Evolutionary conservation across 2,888 invertebrate genomes (phyloP).

Genomic region (Erebia aethiops): DNA sequence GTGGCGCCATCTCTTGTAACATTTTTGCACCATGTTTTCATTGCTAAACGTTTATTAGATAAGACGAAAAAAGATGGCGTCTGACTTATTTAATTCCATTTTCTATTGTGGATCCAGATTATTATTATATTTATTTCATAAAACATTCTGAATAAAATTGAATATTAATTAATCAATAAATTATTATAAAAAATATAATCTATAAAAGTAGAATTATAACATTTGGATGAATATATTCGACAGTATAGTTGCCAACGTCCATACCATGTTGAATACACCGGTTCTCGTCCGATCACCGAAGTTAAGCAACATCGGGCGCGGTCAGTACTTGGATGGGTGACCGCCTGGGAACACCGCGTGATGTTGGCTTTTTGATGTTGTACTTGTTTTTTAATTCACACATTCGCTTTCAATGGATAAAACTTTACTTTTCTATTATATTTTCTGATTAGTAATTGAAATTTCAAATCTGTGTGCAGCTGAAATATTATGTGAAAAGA

Average conservation of each 20-base stretch:
- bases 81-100: neutral
- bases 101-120: neutral
- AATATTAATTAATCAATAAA: too few species aligned
- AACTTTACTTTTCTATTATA: neutral
- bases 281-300: constrained; percentile 80
- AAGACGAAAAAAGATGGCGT: constrained; percentile 21
- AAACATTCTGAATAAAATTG: too few species aligned
- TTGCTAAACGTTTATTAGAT: neutral
- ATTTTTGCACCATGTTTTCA: neutral
- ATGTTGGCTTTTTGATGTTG: constrained; percentile 36
- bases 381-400: neutral
- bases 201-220: neutral
- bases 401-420: neutral
- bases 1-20: constrained; percentile 24
- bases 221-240: neutral
- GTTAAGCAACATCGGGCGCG: constrained; percentile 77
- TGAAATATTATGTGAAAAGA: neutral
- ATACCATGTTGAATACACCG: constrained; percentile 76
- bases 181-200: too few species aligned
- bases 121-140: too few species aligned
- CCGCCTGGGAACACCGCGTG: constrained; percentile 46
- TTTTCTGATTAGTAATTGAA: neutral
- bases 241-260: constrained; percentile 53
- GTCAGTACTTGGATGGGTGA: constrained; percentile 80
- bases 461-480: neutral